Base-by-base conservation (phyloP, 2,797 vertebrate genomes). In the Coilia nasus region DNA sequence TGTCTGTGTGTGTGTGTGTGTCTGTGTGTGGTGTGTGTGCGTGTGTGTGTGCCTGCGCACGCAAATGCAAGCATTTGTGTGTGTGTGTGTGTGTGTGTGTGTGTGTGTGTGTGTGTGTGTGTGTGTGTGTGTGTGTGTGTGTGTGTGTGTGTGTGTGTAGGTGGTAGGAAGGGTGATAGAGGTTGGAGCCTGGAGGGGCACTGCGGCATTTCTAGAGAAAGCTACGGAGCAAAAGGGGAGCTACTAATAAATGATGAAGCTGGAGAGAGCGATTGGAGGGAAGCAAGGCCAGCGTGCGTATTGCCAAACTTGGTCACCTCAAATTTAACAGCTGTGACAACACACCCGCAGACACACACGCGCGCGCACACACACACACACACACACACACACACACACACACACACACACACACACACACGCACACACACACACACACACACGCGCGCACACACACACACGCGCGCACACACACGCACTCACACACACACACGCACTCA, bases 111-210 rank as follows among this genome's bases (percentile, higher is more conserved):
- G 17, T 59, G 57, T 59, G 11, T 59, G 57, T 59, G 57, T 59
- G 57, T 59, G 93, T 93, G 94, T 94, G 57, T 59, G 57, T 21
- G 57, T 59, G 57, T 21, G 57, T 59, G 17, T 59, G 57, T 59
- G 57, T 21, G 17, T 59, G 17, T 59, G 57, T 59, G 57, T 59
- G 57, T 59, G 57, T 21, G 25, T 75, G 67, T 75, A 14, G 1
- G 67, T 35, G 67, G 28, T 21, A 6, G 28, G 28, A 0, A 75
- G 28, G 31, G 67, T 31, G 15, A 15, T 35, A 31, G 28, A 75
- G 67, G 25, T 17, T 17, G 31, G 15, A 19, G 54, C 56, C 54
- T 82, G 82, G 50, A 21, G 54, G 59, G 54, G 56, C 35, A 75
- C 62, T 75, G 25, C 23, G 64, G 64, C 11, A 67, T 75, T 75